These are phyloP conservation scores for Lagopus muta DNA, from an alignment of 2,113 vertebrate genomes.

Conservation along the genomic window DNA sequence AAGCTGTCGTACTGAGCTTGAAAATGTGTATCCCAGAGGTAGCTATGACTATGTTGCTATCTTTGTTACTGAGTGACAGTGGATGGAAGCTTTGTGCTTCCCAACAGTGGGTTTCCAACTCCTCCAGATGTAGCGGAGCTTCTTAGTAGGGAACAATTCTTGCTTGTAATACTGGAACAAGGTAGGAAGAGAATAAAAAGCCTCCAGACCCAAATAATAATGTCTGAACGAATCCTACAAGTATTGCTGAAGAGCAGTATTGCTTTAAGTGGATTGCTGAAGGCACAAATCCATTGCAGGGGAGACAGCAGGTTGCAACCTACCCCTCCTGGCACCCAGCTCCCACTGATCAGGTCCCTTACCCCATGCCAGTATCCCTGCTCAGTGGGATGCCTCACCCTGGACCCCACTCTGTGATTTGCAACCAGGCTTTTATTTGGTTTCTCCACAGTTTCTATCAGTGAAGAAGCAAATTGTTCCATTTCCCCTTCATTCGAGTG, in stretches of 20 bases:
- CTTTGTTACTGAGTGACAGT: background rate
- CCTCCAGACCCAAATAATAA: rapidly evolving
- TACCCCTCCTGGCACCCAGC: rapidly evolving
- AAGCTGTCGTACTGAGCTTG: background rate
- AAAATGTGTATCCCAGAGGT: background rate
- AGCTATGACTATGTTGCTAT: background rate
- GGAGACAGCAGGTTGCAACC: background rate
- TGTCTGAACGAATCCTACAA: background rate
- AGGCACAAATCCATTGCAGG: background rate
- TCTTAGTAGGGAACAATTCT: background rate
- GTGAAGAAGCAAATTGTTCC: background rate
- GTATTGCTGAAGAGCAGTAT: background rate
- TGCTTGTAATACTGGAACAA: background rate
- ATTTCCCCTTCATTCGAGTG: background rate
- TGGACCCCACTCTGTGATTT: background rate
- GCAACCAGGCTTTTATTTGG: background rate
- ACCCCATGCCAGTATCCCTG: no score
- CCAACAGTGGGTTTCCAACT: background rate
- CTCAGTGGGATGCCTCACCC: background rate
- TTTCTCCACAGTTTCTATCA: background rate
- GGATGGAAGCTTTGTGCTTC: background rate
- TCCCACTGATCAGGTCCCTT: background rate
- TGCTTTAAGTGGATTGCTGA: background rate
- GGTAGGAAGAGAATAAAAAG: background rate
- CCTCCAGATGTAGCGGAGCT: background rate